Evolutionary conservation across 2,888 invertebrate species (phyloP), one percentile per base, ranked within the genome.

Genomic region (Isoperla grammatica): DNA sequence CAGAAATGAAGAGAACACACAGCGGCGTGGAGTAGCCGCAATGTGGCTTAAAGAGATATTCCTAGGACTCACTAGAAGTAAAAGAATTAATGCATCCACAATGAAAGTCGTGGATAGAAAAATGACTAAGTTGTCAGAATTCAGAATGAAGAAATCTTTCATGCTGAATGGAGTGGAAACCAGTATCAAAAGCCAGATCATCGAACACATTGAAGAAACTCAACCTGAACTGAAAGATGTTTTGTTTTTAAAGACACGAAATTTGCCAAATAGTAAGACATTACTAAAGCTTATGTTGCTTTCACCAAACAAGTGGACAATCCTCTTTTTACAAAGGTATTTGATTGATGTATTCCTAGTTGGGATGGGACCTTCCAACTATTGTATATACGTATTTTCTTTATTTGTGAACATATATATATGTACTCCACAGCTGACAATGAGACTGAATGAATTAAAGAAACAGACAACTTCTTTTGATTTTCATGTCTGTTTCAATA

Each of bases 11-110:
- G 46, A 56, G 22, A 35, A 20, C 22, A 13, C 9, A 13, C 56
- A 56, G n/a, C 20, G 56, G 9, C 19, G 37, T 11, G 11, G 17
- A 19, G 42, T 45, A 29, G 46, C 46, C 4, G 43, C 56, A 22
- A 15, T 56, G 12, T 56, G 56, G 56, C 17, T 43, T 6, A 56
- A 43, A 39, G 53, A 53, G 37, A 15, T 53, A 19, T 53, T 37
- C 39, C 17, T 15, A 19, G 53, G 19, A 13, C 2, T 45, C 5
- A 17, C 15, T 4, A 45, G 15, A 45, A 8, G 5, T 29, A 29
- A 29, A 29, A 29, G 4, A 29, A 29, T 29, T 29, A 29, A 8
- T 29, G 29, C 29, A 29, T 29, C 8, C 29, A 29, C 29, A 29
- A 4, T 6, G 8, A 29, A 29, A 29, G 4, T 29, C 29, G 20